Percentiles rank a stretch among this genome's conserved stretches.
Evolutionary conservation across 2,797 vertebrate genomes (phyloP).

Genomic region (Hipposideros larvatus): DNA sequence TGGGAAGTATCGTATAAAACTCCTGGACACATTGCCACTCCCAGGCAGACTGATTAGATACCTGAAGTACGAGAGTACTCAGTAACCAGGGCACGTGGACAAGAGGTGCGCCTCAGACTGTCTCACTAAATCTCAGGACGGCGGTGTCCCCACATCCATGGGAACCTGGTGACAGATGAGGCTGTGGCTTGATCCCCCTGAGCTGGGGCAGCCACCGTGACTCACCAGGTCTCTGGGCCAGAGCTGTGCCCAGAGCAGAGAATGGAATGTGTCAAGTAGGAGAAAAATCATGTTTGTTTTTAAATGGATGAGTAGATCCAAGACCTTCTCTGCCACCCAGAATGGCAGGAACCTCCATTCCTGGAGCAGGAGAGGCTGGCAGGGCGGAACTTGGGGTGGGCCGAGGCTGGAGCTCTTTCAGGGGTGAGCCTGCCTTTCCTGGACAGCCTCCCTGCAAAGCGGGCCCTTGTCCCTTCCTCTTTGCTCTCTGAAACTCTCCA

Average conservation of each 20-base stretch:
- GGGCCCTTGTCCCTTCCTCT: neutral
- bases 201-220: neutral
- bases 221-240: neutral
- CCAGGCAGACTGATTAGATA: slow-evolving; percentile 93
- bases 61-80: slow-evolving; percentile 87
- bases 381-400: neutral
- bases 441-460: neutral
- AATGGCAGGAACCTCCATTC: neutral
- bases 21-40: slow-evolving; percentile 92
- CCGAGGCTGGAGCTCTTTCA: neutral
- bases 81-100: slow-evolving; percentile 64
- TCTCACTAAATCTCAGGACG: neutral
- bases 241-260: slow-evolving; percentile 31
- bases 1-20: slow-evolving; percentile 91
- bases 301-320: neutral
- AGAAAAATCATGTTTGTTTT: neutral
- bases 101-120: neutral
- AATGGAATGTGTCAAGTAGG: neutral
- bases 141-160: neutral
- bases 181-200: neutral
- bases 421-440: neutral
- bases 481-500: neutral
- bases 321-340: neutral
- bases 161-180: neutral
- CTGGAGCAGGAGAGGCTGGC: neutral